phyloP scores from a whole-genome alignment of 2,888 invertebrate species.

The Ormyrus rosae region DNA sequence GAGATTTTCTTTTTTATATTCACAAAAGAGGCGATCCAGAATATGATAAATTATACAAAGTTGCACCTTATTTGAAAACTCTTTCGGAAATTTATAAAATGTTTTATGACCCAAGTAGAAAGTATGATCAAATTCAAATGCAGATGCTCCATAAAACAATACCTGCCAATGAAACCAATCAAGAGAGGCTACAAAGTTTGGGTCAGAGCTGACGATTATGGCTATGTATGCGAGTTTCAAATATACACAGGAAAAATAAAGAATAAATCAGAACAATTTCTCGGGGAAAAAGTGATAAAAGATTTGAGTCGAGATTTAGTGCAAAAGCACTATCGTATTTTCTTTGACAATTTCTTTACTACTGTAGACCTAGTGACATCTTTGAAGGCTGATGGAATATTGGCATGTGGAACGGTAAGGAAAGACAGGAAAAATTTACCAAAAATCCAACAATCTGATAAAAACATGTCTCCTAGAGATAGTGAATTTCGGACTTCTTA shows the following conservation, averaged over 20 bases:
- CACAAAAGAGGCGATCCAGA: neutral
- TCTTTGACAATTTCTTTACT: slow-evolving; percentile 61
- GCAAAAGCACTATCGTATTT: slow-evolving; percentile 59
- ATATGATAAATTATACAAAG: slow-evolving; percentile 57
- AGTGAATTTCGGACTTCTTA: slow-evolving; percentile 57
- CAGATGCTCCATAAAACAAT: slow-evolving; percentile 60
- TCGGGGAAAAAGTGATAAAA: slow-evolving; percentile 62
- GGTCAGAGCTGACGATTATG: slow-evolving; percentile 56
- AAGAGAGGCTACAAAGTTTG: slow-evolving; percentile 64
- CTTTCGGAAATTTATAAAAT: slow-evolving; percentile 56
- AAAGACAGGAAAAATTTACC: slow-evolving; percentile 63
- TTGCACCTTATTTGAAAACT: slow-evolving; percentile 59
- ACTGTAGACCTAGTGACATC: slow-evolving; percentile 57
- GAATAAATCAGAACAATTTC: slow-evolving; percentile 49
- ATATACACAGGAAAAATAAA: slow-evolving; percentile 61
- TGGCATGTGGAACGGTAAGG: slow-evolving; percentile 65
- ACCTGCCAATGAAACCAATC: slow-evolving; percentile 60
- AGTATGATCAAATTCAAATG: slow-evolving; percentile 64
- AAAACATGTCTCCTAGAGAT: slow-evolving; percentile 60
- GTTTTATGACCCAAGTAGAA: slow-evolving; percentile 57
- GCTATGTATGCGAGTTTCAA: slow-evolving; percentile 59
- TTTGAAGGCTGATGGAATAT: slow-evolving; percentile 56
- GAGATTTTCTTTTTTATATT: slow-evolving; percentile 31
- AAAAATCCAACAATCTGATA: slow-evolving; percentile 61
- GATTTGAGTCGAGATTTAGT: slow-evolving; percentile 59